These are phyloP conservation scores for Ferrisia virgata DNA, from an alignment of 2,888 invertebrate genomes.

Conservation along the genomic window DNA sequence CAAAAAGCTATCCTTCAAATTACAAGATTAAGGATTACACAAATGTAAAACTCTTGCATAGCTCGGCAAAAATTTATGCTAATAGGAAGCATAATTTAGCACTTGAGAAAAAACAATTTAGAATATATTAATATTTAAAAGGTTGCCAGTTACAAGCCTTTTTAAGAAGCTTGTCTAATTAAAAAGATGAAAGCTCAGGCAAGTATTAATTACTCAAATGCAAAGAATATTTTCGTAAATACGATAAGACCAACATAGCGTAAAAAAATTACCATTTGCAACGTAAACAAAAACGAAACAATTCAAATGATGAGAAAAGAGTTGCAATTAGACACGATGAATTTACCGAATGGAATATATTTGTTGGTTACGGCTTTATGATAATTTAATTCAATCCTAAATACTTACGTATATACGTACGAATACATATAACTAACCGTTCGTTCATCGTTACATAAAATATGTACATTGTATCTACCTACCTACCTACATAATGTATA, in stretches of 20 bases:
- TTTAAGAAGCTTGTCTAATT: constrained; percentile 9
- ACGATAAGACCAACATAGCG: neutral
- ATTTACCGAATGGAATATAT: neutral
- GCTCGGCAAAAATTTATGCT: constrained; percentile 24
- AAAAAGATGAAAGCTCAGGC: neutral
- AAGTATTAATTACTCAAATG: constrained; percentile 2
- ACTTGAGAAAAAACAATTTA: constrained; percentile 23
- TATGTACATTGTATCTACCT: too few species aligned
- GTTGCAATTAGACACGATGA: neutral
- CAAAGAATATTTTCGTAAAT: neutral
- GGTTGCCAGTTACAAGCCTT: neutral
- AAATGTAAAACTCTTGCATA: neutral
- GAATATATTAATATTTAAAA: constrained; percentile 32
- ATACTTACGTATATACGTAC: neutral
- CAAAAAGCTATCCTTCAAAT: constrained; percentile 27
- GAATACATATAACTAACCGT: too few species aligned
- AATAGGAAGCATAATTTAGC: constrained; percentile 23
- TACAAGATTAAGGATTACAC: constrained; percentile 21
- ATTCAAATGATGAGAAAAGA: neutral
- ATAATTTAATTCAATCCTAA: constrained; percentile 1
- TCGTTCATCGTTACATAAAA: too few species aligned
- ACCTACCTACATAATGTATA: too few species aligned
- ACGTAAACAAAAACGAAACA: neutral
- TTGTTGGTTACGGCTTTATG: neutral
- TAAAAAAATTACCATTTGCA: neutral